Evolutionary conservation across 1,140 invertebrate genomes (phyloP), one percentile per base, ranked within the genome.

Genomic region (Atopsyche davidsoni): DNA sequence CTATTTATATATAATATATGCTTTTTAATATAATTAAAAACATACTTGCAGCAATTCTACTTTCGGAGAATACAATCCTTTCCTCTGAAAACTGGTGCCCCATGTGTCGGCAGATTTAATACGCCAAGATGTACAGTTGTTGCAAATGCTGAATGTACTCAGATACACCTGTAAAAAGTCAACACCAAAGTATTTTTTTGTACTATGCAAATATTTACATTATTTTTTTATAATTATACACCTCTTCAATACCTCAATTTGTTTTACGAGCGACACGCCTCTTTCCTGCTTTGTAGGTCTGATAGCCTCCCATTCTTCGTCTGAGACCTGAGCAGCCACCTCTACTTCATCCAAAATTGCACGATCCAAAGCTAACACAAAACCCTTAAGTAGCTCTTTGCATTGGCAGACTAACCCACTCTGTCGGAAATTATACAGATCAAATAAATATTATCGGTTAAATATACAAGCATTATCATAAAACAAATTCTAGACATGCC

Each of bases 241-340:
- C n/a, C n/a, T n/a, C n/a, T n/a, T n/a, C n/a, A n/a, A n/a, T 62
- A 83, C 82, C 64, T 77, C 75, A 31, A 85, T 69, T 55, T 77
- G 77, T 14, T 70, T 70, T 6, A 88, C 60, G 18, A 89, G 69
- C 42, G 76, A 77, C 18, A 72, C 64, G 39, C 78, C 72, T 39
- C 82, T 73, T 50, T 86, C 81, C 9, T 65, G 55, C 62, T 86
- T 86, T 1, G 78, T 79, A 2, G 82, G 80, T 57, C 81, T 76
- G 34, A 86, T 80, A 1, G 81, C 78, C 56, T 89, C 83, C 80
- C 86, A 90, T 64, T 90, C 86, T 64, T 89, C 87, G 41, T 87
- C 83, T 0, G 83, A 87, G 11, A 88, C 79, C 62, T 81, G 79
- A 17, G 78, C 73, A n/a, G 81, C 80, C 32, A 83, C 70, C 24